Evolutionary conservation across 1,140 invertebrate species (phyloP).

Genomic region (Megathymus violae): DNA sequence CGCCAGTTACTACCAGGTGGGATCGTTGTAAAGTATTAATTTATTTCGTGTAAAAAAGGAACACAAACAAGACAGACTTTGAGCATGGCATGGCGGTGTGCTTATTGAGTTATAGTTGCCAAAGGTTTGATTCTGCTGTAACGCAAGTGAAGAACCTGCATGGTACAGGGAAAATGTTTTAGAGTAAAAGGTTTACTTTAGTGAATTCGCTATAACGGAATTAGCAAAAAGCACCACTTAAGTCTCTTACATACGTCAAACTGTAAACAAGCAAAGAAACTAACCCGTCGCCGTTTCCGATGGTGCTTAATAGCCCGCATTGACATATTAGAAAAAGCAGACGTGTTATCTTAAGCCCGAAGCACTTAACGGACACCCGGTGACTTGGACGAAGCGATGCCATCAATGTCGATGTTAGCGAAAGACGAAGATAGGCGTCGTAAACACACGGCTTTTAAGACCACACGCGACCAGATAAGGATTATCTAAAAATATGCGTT

Average conservation of each 20-base stretch:
- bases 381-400: conserved; percentile 16
- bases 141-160: neutral
- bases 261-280: conserved; percentile 19
- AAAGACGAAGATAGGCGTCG: conserved; percentile 24
- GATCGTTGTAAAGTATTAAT: no score
- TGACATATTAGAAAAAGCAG: conserved; percentile 32
- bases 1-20: no score
- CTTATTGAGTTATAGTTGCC: neutral
- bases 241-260: conserved; percentile 12
- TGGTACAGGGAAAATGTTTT: neutral
- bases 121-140: neutral
- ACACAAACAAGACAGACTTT: no score
- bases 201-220: neutral
- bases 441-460: conserved; percentile 36
- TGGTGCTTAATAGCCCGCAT: conserved; percentile 18
- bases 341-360: conserved; percentile 28
- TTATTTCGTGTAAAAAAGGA: no score
- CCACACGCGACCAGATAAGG: conserved; percentile 42
- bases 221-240: conserved; percentile 6
- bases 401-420: conserved; percentile 34
- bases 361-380: conserved; percentile 29
- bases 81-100: no score
- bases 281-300: conserved; percentile 20
- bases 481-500: conserved; percentile 36
- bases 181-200: neutral